Evolutionary conservation across 2,113 vertebrate genomes (phyloP).

Genomic region (Neolamprologus tretocephalus): DNA sequence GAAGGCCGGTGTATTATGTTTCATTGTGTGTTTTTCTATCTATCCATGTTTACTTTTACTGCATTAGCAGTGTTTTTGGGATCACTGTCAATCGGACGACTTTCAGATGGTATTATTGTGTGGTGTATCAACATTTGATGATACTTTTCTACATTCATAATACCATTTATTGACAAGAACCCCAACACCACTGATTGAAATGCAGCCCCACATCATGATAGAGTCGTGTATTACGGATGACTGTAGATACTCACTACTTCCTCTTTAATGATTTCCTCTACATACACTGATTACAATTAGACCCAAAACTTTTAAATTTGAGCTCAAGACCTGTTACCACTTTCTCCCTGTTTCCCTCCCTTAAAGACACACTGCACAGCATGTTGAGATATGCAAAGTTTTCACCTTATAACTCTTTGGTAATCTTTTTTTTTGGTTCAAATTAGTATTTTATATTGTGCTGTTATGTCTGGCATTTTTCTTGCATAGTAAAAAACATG

Average conservation of each 20-base stretch:
- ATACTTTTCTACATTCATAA: neutral
- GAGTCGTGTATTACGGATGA: neutral
- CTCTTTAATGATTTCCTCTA: neutral
- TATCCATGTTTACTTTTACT: neutral
- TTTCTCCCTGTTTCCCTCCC: neutral
- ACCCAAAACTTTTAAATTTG: neutral
- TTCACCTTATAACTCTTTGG: neutral
- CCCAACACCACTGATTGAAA: neutral
- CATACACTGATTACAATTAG: neutral
- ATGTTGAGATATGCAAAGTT: neutral
- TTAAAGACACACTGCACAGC: neutral
- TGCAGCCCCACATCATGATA: neutral
- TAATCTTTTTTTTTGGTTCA: neutral
- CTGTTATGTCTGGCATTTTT: neutral
- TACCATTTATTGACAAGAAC: neutral
- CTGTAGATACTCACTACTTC: neutral
- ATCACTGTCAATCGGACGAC: rapidly evolving
- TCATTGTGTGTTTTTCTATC: neutral
- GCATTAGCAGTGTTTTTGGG: neutral
- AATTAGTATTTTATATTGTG: neutral
- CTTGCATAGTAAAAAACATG: neutral
- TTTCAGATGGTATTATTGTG: rapidly evolving
- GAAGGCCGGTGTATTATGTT: neutral
- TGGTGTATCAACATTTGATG: neutral
- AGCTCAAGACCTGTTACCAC: neutral